A percentile compares a stretch with the other conserved stretches of the same genome.
Evolutionary conservation across 1,140 invertebrate genomes (phyloP).

Genomic region (Sycophila sp.): DNA sequence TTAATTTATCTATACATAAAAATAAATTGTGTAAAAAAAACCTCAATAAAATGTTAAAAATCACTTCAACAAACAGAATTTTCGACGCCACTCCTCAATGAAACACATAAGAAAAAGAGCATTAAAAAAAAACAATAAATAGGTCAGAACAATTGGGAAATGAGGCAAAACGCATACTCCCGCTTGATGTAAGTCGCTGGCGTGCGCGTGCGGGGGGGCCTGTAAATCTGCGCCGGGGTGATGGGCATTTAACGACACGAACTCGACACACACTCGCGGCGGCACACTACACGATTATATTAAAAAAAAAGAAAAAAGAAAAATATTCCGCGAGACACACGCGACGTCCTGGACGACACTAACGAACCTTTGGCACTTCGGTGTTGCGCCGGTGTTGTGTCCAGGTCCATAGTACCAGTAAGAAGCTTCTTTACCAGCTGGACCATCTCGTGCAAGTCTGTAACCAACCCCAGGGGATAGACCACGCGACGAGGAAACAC

Average conservation of each 20-base stretch:
- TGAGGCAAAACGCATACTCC: conserved; percentile 23
- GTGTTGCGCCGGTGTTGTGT: conserved; percentile 9
- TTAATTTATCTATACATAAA: too few relatives aligned
- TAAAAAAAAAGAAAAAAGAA: too few relatives aligned
- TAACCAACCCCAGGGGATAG: conserved; percentile 83
- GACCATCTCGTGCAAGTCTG: conserved; percentile 96
- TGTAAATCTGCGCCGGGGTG: not conserved
- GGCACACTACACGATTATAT: too few relatives aligned
- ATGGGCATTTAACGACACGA: conserved; percentile 3
- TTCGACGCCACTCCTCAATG: not conserved
- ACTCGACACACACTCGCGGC: not conserved
- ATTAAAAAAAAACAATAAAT: not conserved
- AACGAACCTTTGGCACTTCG: conserved; percentile 20
- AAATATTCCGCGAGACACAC: too few relatives aligned
- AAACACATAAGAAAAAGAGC: not conserved
- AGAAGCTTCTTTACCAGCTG: conserved; percentile 94
- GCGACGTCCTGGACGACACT: not conserved
- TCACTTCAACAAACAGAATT: not conserved
- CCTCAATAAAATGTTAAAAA: too few relatives aligned
- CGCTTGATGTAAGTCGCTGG: conserved; percentile 25
- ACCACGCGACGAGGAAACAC: conserved; percentile 77
- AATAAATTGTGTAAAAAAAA: too few relatives aligned
- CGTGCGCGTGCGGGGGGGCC: not conserved
- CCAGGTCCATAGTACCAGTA: conserved; percentile 95
- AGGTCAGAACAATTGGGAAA: too few relatives aligned